Conservation (phyloP, 2,113 vertebrate species). For the Nycticorax nycticorax region DNA sequence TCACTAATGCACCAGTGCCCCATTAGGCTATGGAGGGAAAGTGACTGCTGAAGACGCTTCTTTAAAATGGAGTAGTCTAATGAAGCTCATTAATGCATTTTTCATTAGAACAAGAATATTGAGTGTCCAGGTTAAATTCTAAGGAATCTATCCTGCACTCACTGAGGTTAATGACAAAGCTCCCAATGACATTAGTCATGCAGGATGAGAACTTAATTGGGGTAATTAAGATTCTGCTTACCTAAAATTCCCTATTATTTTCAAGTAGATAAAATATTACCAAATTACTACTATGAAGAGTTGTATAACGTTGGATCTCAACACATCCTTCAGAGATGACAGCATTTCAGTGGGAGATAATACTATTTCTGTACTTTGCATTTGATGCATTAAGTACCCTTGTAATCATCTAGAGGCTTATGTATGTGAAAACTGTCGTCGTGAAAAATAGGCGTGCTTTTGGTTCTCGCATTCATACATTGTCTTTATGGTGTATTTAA, state of each 20-base stretch:
- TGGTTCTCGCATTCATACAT: background rate
- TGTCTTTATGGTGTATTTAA: background rate
- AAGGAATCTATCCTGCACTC: slow-evolving; percentile 29
- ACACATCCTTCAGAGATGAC: slow-evolving; percentile 32
- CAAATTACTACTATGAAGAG: slow-evolving; percentile 18
- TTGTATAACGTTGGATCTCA: slow-evolving; percentile 29
- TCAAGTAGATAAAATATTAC: slow-evolving; percentile 32
- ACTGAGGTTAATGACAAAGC: slow-evolving; percentile 58
- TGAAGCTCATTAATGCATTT: slow-evolving; percentile 61
- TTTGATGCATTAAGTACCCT: background rate
- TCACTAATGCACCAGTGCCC: background rate
- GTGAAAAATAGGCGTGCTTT: background rate
- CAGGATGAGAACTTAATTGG: slow-evolving; percentile 58
- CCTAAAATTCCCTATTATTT: slow-evolving; percentile 42
- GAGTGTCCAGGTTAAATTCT: slow-evolving; percentile 59
- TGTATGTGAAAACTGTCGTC: background rate
- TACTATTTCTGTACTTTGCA: background rate
- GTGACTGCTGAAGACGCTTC: slow-evolving; percentile 3
- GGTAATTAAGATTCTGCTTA: slow-evolving; percentile 65
- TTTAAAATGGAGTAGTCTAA: slow-evolving; percentile 30
- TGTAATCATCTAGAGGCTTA: background rate
- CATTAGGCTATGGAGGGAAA: background rate
- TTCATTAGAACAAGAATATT: slow-evolving; percentile 57
- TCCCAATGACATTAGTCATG: slow-evolving; percentile 35
- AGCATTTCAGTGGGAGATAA: background rate